phyloP scores from a whole-genome alignment of 2,888 invertebrate species.

The Himalopsyche anomala region DNA sequence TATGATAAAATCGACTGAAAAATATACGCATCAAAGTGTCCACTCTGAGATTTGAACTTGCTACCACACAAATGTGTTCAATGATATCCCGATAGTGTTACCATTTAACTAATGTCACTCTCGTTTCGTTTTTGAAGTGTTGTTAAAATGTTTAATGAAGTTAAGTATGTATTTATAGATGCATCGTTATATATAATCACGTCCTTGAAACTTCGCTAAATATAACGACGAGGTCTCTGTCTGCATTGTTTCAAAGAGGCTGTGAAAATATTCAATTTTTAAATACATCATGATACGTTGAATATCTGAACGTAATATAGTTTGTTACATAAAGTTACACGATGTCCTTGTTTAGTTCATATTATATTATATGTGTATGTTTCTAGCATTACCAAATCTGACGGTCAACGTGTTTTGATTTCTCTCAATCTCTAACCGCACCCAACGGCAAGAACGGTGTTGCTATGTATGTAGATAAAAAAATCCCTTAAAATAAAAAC shows the following conservation, averaged over 20 bases:
- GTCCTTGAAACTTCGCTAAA: conserved; percentile 4
- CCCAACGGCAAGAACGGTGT: not conserved
- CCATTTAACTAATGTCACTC: too few species aligned
- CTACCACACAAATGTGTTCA: too few species aligned
- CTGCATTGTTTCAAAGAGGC: not conserved
- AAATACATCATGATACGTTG: not conserved
- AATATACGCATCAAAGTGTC: too few species aligned
- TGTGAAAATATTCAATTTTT: not conserved
- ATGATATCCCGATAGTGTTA: too few species aligned
- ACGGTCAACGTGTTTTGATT: not conserved
- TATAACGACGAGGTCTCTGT: not conserved
- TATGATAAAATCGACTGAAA: too few species aligned
- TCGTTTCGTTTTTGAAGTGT: too few species aligned
- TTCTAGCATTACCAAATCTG: not conserved
- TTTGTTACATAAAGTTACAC: not conserved
- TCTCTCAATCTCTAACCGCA: conserved; percentile 15
- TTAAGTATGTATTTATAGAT: too few species aligned
- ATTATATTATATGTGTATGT: not conserved
- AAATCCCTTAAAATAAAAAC: too few species aligned
- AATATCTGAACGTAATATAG: not conserved
- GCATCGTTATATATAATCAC: not conserved
- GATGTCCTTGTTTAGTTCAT: not conserved
- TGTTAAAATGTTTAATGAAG: too few species aligned
- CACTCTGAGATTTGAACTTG: too few species aligned
- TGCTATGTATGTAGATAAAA: not conserved